Evolutionary conservation across 2,888 invertebrate species (phyloP).

Genomic region (Vesta saturnalis): DNA sequence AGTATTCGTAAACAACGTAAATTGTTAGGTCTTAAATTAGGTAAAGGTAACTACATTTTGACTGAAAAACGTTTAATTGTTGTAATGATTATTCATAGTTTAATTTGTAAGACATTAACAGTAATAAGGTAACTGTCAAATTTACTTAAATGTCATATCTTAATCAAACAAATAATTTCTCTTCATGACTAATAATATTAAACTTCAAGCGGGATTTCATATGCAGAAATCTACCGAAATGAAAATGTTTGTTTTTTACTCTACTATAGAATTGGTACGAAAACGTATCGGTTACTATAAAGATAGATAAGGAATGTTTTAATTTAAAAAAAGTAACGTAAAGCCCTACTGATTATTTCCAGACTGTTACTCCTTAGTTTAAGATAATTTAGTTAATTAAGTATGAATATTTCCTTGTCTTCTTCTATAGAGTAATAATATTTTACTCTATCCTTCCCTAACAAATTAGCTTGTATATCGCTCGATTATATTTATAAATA

Average conservation of each 20-base stretch:
- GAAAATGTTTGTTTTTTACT: slow-evolving; percentile 15
- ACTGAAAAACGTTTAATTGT: slow-evolving; percentile 49
- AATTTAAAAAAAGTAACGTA: neutral
- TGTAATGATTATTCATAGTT: neutral
- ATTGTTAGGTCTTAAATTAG: slow-evolving; percentile 73
- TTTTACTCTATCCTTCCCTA: too few relatives aligned
- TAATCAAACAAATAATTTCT: too few relatives aligned
- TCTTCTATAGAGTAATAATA: too few relatives aligned
- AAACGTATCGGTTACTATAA: slow-evolving; percentile 18
- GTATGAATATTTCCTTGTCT: too few relatives aligned
- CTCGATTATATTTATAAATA: too few relatives aligned
- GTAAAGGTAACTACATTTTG: slow-evolving; percentile 78
- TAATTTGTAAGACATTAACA: neutral
- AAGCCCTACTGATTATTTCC: neutral
- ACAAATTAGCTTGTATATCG: too few relatives aligned
- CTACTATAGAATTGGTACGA: slow-evolving; percentile 16
- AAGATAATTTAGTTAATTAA: too few relatives aligned
- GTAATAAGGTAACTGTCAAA: neutral
- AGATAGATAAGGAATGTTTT: neutral
- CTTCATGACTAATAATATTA: neutral
- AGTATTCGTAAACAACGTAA: slow-evolving; percentile 77
- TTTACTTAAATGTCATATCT: neutral
- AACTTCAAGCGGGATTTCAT: slow-evolving; percentile 28
- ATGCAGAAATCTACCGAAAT: slow-evolving; percentile 24
- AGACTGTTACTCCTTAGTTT: too few relatives aligned